Conservation (phyloP, 92 coral and sea anemone genomes). For the Parazoanthus atlanticus region DNA sequence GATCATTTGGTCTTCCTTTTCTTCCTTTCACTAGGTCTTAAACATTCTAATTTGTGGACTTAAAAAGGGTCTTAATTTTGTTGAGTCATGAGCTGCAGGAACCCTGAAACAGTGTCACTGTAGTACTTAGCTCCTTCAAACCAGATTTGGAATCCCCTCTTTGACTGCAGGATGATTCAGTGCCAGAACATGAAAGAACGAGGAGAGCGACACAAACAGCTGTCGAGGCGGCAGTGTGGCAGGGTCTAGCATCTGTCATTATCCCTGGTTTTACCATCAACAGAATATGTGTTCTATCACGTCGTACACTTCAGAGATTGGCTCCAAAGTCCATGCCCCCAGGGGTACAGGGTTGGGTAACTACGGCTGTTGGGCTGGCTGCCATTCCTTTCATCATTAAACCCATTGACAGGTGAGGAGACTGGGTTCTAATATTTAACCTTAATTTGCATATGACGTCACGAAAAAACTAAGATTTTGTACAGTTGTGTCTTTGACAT, state of each 20-base stretch:
- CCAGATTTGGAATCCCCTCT: neutral
- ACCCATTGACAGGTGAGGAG: constrained; percentile 94
- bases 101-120: neutral
- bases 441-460: neutral
- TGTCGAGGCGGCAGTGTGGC: constrained; percentile 95
- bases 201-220: constrained; percentile 78
- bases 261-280: constrained; percentile 98
- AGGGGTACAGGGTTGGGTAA: constrained; percentile 82
- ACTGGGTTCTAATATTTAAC: neutral
- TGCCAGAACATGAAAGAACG: constrained; percentile 58
- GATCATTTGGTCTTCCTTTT: too few relatives aligned
- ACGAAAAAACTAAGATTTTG: neutral
- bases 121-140: neutral
- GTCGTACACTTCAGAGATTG: constrained; percentile 63
- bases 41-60: too few relatives aligned
- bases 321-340: constrained; percentile 65
- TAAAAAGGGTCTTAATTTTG: too few relatives aligned
- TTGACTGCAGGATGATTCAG: constrained; percentile 54
- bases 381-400: constrained; percentile 92
- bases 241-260: constrained; percentile 94
- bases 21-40: too few relatives aligned
- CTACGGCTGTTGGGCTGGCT: constrained; percentile 80
- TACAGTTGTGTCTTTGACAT: too few relatives aligned
- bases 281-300: constrained; percentile 82
- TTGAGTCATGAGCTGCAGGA: too few relatives aligned